phyloP scores from a whole-genome alignment of 2,113 vertebrate genomes.

The Leptobrachium ailaonicum region DNA sequence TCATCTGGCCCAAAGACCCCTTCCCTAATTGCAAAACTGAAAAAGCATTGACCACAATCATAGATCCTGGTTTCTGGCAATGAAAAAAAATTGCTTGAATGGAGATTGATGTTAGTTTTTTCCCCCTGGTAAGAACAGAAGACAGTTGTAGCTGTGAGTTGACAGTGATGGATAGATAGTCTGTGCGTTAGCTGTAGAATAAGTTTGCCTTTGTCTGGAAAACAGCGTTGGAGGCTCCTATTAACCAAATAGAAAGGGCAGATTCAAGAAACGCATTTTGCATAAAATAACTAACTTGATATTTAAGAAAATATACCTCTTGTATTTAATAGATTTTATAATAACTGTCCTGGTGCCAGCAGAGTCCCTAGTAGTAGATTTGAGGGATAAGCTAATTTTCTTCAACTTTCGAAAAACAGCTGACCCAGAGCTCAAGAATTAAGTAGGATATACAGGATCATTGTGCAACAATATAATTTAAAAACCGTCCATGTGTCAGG shows the following conservation, averaged over 20 bases:
- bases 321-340: slow-evolving; percentile 36
- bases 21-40: neutral
- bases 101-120: neutral
- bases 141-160: neutral
- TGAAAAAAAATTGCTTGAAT: neutral
- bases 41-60: neutral
- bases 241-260: slow-evolving; percentile 27
- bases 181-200: neutral
- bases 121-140: neutral
- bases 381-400: neutral
- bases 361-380: neutral
- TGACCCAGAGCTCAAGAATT: neutral
- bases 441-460: neutral
- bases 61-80: neutral
- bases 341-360: slow-evolving; percentile 17
- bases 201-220: neutral
- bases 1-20: neutral
- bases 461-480: neutral
- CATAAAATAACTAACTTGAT: slow-evolving; percentile 48
- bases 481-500: too few relatives aligned
- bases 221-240: slow-evolving; percentile 35
- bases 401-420: neutral
- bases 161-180: slow-evolving; percentile 11
- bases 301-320: slow-evolving; percentile 35
- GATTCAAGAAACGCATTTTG: slow-evolving; percentile 31